phyloP scores from a whole-genome alignment of 2,888 invertebrate genomes.

The Notodonta dromedarius region DNA sequence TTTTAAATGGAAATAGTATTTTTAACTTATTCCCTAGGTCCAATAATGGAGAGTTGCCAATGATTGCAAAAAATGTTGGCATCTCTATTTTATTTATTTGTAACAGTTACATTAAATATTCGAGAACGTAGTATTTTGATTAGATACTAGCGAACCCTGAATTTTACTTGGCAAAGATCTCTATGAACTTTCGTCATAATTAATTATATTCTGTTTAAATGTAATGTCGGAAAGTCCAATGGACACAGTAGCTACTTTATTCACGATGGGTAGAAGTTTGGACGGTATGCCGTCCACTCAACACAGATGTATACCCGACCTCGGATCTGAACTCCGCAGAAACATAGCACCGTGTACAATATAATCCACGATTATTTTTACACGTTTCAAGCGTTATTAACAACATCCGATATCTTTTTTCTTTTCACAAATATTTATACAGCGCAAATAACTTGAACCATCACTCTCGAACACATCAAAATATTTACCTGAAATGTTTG shows the following conservation, averaged over 20 bases:
- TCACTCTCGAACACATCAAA: constrained; percentile 13
- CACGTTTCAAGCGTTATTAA: constrained; percentile 18
- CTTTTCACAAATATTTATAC: constrained; percentile 22
- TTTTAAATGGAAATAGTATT: too few species aligned
- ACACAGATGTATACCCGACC: constrained; percentile 41
- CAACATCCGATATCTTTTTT: constrained; percentile 12
- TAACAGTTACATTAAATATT: too few species aligned
- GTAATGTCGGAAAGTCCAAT: constrained; percentile 10
- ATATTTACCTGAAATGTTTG: constrained; percentile 23
- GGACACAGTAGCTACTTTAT: constrained; percentile 17
- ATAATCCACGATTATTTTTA: constrained; percentile 17
- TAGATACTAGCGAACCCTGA: not conserved
- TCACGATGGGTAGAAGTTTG: constrained; percentile 27
- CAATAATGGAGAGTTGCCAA: too few species aligned
- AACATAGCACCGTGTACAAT: not conserved
- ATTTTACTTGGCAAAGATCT: not conserved
- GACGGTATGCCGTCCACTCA: constrained; percentile 33
- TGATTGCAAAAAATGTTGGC: too few species aligned
- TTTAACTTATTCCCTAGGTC: too few species aligned
- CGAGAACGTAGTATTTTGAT: too few species aligned
- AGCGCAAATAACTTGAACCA: constrained; percentile 6
- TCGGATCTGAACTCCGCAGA: constrained; percentile 16
- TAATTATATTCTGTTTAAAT: not conserved
- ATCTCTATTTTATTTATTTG: too few species aligned
- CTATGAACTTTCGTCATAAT: too few species aligned